A percentile compares a stretch with the other conserved stretches of the same genome.
phyloP scores from a whole-genome alignment of 2,797 vertebrate species.

The Falco novaeseelandiae region DNA sequence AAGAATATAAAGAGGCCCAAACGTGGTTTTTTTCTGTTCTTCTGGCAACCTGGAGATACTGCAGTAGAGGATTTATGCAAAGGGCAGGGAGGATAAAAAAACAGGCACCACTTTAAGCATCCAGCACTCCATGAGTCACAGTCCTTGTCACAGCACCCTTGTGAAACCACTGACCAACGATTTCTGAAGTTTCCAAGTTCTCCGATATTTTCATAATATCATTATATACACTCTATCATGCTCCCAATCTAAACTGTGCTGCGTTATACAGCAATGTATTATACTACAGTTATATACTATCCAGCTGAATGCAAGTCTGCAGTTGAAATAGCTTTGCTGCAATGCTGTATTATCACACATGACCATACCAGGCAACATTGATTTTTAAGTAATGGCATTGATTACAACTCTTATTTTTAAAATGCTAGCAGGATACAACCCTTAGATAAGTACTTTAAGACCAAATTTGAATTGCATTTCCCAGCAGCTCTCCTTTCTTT shows the following conservation, averaged over 20 bases:
- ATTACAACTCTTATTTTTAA: slow-evolving; percentile 43
- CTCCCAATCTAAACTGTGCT: not conserved
- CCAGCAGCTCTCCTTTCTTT: slow-evolving; percentile 22
- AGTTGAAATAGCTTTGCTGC: slow-evolving; percentile 1
- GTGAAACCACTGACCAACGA: not conserved
- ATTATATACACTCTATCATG: not conserved
- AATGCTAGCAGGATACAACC: slow-evolving; percentile 2
- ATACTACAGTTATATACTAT: not conserved
- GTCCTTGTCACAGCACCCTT: not conserved
- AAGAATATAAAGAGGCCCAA: not conserved
- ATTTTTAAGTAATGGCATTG: slow-evolving; percentile 45
- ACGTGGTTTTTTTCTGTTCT: not conserved
- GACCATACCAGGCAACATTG: slow-evolving; percentile 12
- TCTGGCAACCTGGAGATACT: not conserved
- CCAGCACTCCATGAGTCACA: not conserved
- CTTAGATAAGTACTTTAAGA: slow-evolving; percentile 21
- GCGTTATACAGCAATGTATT: not conserved
- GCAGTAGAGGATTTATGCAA: not conserved
- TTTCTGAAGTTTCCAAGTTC: not conserved
- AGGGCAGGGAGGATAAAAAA: not conserved
- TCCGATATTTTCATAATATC: not conserved
- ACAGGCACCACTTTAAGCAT: not conserved
- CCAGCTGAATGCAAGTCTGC: not conserved
- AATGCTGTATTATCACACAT: slow-evolving; percentile 10
- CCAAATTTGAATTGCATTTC: slow-evolving; percentile 40